A percentile compares a stretch with the other conserved stretches of the same genome.
Evolutionary conservation across 1,140 invertebrate species (phyloP).

Genomic region (Drosophila pachea): DNA sequence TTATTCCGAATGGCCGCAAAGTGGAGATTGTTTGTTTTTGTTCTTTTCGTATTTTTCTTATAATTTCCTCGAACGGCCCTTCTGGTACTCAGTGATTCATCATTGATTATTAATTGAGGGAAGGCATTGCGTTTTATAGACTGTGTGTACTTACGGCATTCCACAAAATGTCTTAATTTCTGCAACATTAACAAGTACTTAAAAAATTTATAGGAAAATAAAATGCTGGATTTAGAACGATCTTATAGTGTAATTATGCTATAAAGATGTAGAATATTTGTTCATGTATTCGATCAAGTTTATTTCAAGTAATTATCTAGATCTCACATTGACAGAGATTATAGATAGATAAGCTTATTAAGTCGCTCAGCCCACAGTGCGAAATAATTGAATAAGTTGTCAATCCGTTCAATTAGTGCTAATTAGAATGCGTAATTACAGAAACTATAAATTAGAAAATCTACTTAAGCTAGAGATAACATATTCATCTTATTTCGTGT

Average conservation of each 20-base stretch:
- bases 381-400: slow-evolving; percentile 3
- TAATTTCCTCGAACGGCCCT: slow-evolving; percentile 7
- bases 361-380: neutral
- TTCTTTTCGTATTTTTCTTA: neutral
- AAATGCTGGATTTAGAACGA: no score
- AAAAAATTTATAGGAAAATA: neutral
- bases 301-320: no score
- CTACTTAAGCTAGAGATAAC: slow-evolving; percentile 10
- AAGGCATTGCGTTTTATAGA: slow-evolving; percentile 15
- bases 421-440: slow-evolving; percentile 20
- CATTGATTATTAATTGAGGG: slow-evolving; percentile 52
- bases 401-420: slow-evolving; percentile 19
- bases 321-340: neutral
- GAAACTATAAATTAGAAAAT: slow-evolving; percentile 22
- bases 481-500: neutral
- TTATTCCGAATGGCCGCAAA: slow-evolving; percentile 19
- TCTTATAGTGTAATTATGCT: no score
- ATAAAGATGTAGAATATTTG: no score
- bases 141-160: slow-evolving; percentile 16
- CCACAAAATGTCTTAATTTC: slow-evolving; percentile 19
- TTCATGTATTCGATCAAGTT: no score
- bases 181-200: slow-evolving; percentile 28
- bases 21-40: slow-evolving; percentile 40
- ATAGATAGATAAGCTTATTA: neutral
- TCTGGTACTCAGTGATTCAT: slow-evolving; percentile 5